Evolutionary conservation across 2,888 invertebrate species (phyloP).

Genomic region (Lumbricus terrestris): DNA sequence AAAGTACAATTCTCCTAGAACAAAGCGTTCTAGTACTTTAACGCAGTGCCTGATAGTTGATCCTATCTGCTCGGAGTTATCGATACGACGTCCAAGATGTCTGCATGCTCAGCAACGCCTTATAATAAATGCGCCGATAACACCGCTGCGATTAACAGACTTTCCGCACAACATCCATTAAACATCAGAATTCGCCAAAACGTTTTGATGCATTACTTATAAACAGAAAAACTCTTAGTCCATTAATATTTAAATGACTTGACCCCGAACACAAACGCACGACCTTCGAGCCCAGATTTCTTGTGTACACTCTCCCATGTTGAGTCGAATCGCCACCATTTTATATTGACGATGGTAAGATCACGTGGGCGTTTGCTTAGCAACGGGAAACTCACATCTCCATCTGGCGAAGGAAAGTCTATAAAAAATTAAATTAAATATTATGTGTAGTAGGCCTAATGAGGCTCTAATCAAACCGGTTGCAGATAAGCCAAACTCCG

Average conservation of each 20-base stretch:
- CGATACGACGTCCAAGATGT: background rate
- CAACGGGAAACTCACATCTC: constrained; percentile 9
- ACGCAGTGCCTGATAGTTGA: background rate
- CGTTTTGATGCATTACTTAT: background rate
- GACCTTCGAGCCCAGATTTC: background rate
- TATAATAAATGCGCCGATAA: background rate
- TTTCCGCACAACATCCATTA: background rate
- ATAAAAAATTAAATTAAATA: no score
- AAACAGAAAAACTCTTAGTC: background rate
- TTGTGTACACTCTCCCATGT: background rate
- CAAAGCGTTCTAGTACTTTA: background rate
- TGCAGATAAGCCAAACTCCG: no score
- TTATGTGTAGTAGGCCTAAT: no score
- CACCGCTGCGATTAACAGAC: background rate
- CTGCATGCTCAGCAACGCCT: constrained; percentile 3
- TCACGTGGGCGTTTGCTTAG: constrained; percentile 14
- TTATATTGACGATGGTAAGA: background rate
- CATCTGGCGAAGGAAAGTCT: background rate
- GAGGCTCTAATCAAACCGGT: no score
- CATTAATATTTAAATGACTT: background rate
- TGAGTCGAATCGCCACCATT: background rate
- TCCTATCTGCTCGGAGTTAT: background rate
- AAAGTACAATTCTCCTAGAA: background rate
- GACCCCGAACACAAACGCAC: background rate
- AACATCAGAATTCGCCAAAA: background rate